Base-by-base conservation (phyloP, 2,888 invertebrate species). In the Ectemnius cavifrons region DNA sequence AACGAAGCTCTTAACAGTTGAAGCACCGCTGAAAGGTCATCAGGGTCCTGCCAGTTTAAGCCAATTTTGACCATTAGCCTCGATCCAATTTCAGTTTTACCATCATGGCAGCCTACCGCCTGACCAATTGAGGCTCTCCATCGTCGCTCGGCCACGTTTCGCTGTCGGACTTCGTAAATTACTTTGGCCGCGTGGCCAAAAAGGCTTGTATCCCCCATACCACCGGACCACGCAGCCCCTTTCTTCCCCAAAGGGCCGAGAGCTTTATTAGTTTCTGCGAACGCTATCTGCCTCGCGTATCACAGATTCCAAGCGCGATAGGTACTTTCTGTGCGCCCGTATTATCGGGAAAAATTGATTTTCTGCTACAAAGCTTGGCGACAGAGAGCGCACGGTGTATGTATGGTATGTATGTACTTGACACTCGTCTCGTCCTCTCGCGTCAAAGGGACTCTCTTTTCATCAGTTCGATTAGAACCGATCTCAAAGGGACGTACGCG, bases 51-150 rank as follows among this genome's bases (percentile, higher is more conserved):
- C 81, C 77, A 75, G 78, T 83, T 83, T 85, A 85, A 86, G 83
- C 84, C 86, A 85, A 86, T 86, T 86, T 84, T 82, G 75, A 83
- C 77, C 85, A 84, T 86, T 86, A 86, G 77, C 81, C 79, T 72
- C 80, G 78, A 86, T 85, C 81, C 82, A 85, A 85, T 86, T 85
- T 86, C 74, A 85, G 83, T 84, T 85, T 82, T 73, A 76, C 75
- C 79, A 79, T 81, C 75, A 82, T 82, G 82, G 78, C 81, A 76
- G 81, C 28, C 28, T 81, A 84, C 77, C 75, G 75, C 67, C 79
- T 78, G 83, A 84, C 82, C 83, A 81, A 84, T 80, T 79, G 71
- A 68, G 75, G 68, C 70, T 68, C 73, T 76, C 79, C 78, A 67
- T 82, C 81, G 74, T 49, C 16, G 28, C 45, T 14, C 78, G 64